Base-by-base conservation (phyloP, 2,113 vertebrate genomes). In the Rattus rattus region DNA sequence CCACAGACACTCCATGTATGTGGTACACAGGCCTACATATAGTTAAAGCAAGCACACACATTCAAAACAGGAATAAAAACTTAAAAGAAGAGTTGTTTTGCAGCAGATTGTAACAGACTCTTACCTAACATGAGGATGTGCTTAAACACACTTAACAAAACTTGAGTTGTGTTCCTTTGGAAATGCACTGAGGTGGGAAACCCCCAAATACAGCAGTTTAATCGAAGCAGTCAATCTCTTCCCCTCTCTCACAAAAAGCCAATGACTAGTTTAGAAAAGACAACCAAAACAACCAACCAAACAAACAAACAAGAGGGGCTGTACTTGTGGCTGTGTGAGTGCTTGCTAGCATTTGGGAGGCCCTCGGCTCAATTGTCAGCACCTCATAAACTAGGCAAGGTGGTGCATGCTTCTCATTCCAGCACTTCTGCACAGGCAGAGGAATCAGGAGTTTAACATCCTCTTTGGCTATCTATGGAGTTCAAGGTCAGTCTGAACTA, bases 101-200 rank as follows among this genome's bases (percentile, higher is more conserved):
- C 20, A 65, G 61, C 7, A 98, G 96, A 98, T 96, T 93, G 93
- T 56, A 97, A 96, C 47, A 97, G 97, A 97, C 93, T 95, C 91
- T 94, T 96, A 91, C 33, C 93, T 52, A 96, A 83, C 84, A 92
- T 72, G 88, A 69, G 92, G 85, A 39, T 10, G 69, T 97, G 84
- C 92, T 96, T 95, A 95, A 96, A 95, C 72, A 54, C 86, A 96
- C 84, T 96, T 96, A 97, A 75, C 69, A 85, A 83, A 97, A 96
- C 92, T 91, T 96, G 92, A 69, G 83, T 76, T 96, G 89, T 90
- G 93, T 97, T 96, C 61, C 2, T 43, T 43, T 43, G 43, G 43
- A 43, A 43, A 43, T 43, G 43, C 43, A 43, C 43, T 43, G 43
- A 43, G 43, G 43, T 43, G 43, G 43, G 43, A 43, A 43, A 43